Evolutionary conservation across 2,888 invertebrate genomes (phyloP).

Genomic region (Athetis lepigone): DNA sequence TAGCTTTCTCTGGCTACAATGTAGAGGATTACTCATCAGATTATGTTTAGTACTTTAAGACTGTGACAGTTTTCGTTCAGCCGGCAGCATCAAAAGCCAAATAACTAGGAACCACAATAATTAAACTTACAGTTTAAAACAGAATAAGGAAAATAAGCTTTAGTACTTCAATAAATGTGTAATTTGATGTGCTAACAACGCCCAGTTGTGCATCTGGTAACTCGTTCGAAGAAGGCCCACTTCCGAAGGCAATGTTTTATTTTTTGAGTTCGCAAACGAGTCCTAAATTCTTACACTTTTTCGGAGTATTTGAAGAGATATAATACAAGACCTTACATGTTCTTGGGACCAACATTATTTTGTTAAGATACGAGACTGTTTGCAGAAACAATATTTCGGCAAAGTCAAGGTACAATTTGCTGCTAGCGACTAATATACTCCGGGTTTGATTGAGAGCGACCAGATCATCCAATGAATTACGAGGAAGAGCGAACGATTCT

Average conservation of each 20-base stretch:
- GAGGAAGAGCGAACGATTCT: slow-evolving; percentile 5
- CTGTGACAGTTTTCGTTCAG: neutral
- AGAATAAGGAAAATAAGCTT: slow-evolving; percentile 11
- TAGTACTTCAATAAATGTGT: slow-evolving; percentile 1
- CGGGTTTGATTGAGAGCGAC: no score
- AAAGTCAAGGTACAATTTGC: neutral
- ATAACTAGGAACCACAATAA: neutral
- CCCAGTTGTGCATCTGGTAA: slow-evolving; percentile 27
- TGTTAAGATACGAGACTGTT: neutral
- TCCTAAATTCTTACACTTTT: neutral
- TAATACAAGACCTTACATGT: neutral
- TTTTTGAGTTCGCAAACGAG: neutral
- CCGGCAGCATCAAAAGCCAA: neutral
- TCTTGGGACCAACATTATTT: neutral
- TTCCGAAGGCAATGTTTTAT: neutral
- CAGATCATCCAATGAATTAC: no score
- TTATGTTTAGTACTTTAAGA: neutral
- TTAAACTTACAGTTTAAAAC: neutral
- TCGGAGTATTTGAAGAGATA: neutral
- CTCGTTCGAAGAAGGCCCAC: slow-evolving; percentile 4
- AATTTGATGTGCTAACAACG: slow-evolving; percentile 12
- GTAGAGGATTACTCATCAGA: neutral
- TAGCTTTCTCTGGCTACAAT: slow-evolving; percentile 27
- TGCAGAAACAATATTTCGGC: neutral
- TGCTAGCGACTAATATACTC: neutral